Conservation (phyloP, 2,888 invertebrate species). For the Poecilus cupreus region DNA sequence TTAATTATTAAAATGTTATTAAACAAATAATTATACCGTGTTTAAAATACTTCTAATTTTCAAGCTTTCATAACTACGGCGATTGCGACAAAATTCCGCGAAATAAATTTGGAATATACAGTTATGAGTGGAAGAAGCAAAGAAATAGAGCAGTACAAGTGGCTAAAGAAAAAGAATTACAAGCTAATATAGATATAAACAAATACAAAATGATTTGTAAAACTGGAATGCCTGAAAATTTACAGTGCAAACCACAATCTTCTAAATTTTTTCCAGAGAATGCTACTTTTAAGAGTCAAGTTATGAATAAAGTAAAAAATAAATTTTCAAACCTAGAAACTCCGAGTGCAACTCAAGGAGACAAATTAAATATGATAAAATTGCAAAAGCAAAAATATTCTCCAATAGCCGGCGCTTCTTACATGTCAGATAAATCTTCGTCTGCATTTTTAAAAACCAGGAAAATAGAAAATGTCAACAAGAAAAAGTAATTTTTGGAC, state of each 20-base stretch:
- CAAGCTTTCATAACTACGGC: constrained; percentile 70
- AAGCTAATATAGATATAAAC: constrained; percentile 2
- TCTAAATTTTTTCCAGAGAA: background rate
- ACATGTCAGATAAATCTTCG: background rate
- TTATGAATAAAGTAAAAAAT: background rate
- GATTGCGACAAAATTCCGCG: constrained; percentile 71
- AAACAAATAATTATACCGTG: no score
- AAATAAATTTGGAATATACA: constrained; percentile 74
- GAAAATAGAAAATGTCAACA: background rate
- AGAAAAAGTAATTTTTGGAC: constrained; percentile 21
- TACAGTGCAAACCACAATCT: background rate
- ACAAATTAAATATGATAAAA: constrained; percentile 43
- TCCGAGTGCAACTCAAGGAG: constrained; percentile 27
- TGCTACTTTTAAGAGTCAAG: background rate
- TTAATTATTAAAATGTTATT: no score
- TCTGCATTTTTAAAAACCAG: background rate
- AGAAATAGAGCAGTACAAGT: background rate
- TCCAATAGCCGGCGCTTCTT: background rate
- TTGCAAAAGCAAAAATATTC: constrained; percentile 15
- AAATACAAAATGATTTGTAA: constrained; percentile 11
- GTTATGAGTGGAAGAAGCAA: constrained; percentile 69
- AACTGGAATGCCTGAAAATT: background rate
- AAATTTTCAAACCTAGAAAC: background rate
- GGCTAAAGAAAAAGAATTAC: constrained; percentile 44
- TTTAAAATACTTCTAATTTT: constrained; percentile 26